Base-by-base conservation (phyloP, 2,113 vertebrate genomes). In the Embiotoca jacksoni region DNA sequence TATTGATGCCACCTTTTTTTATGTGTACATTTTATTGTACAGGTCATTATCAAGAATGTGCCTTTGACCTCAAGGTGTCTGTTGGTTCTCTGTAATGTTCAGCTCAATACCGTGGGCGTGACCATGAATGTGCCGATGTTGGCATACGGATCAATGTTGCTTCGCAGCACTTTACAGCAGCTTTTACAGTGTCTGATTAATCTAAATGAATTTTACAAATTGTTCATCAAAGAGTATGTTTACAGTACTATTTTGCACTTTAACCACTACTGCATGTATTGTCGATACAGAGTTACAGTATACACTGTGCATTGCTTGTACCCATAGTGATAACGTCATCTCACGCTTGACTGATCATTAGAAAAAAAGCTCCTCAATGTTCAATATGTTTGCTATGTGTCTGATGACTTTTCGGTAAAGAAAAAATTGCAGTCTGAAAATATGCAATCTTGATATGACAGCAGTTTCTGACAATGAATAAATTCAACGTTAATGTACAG, bases 1-100 rank as follows among this genome's bases (percentile, higher is more conserved):
- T 81, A 80, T 85, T 14, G 81, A 83, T 39, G 62, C 16, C 37
- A 78, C 65, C 69, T 83, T 77, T 76, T 44, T 77, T 79, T 49
- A 80, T 64, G 58, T 64, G 61, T 44, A 56, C 23, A 32, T 64
- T 77, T 86, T 75, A 11, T 75, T 89, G 73, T 71, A 60, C 63
- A 67, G 83, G 75, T 91, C 77, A 52, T 8, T 72, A 68, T 67
- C 58, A 55, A 74, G 59, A 88, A 55, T 68, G 61, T 50, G 41
- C 53, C 61, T 84, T 82, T 84, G 66, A 77, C 76, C 59, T 70
- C 11, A 36, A 63, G 46, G 50, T 37, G 72, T 56, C 16, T 41
- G 54, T 80, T 66, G 50, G 53, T 63, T 78, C 16, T 52, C 50
- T 47, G 70, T 55, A 81, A 49, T 33, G 13, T 56, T 78, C 30